Percentiles rank a stretch among this genome's conserved stretches.
phyloP scores from a whole-genome alignment of 2,888 invertebrate species.

The Himalopsyche japonica region DNA sequence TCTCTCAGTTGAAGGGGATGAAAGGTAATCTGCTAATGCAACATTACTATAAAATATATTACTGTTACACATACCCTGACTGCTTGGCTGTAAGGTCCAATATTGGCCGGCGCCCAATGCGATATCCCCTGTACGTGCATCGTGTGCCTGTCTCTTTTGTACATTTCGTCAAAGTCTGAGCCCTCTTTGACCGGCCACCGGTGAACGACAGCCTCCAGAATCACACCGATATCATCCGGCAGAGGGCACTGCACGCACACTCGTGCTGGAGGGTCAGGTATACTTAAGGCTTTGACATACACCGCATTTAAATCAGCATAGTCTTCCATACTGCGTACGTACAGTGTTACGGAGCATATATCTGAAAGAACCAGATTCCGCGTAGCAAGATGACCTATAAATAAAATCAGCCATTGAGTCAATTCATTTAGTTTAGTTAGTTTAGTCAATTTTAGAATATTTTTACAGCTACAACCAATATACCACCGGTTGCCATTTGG shows the following conservation, averaged over 20 bases:
- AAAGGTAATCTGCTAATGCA: too few relatives aligned
- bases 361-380: conserved; percentile 63
- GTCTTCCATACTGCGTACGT: conserved; percentile 79
- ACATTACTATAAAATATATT: background rate
- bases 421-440: too few relatives aligned
- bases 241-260: conserved; percentile 84
- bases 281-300: conserved; percentile 73
- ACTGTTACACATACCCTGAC: conserved; percentile 63
- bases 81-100: conserved; percentile 95
- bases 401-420: background rate
- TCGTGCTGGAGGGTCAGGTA: conserved; percentile 81
- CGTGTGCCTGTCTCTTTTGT: conserved; percentile 64
- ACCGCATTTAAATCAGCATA: conserved; percentile 77
- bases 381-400: conserved; percentile 58
- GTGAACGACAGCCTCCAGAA: conserved; percentile 70
- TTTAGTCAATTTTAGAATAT: too few relatives aligned
- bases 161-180: conserved; percentile 18
- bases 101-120: conserved; percentile 98
- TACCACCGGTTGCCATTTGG: too few relatives aligned
- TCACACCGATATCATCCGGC: conserved; percentile 69
- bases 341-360: conserved; percentile 81
- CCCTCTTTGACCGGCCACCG: conserved; percentile 48
- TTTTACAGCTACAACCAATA: too few relatives aligned
- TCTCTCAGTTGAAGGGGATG: too few relatives aligned
- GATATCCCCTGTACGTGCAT: conserved; percentile 96